Evolutionary conservation across 2,888 invertebrate genomes (phyloP).

Genomic region (Drosophila fungiperda): DNA sequence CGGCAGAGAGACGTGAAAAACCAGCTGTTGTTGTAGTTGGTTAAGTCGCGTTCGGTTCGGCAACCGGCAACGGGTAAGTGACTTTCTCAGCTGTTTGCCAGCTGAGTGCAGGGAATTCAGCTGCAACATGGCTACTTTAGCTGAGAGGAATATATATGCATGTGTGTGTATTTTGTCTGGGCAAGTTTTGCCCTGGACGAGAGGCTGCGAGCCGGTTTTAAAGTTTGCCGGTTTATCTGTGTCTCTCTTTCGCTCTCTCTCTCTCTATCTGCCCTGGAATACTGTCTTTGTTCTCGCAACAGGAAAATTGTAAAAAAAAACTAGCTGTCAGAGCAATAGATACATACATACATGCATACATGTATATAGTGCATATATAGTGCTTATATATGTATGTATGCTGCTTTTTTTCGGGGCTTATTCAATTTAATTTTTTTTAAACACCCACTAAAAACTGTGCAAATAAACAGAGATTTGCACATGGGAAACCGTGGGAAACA

Average conservation of each 20-base stretch:
- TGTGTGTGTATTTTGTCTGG: slow-evolving; percentile 30
- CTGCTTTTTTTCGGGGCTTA: slow-evolving; percentile 17
- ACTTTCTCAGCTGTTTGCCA: slow-evolving; percentile 68
- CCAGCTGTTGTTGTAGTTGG: slow-evolving; percentile 76
- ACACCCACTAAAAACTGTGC: slow-evolving; percentile 32
- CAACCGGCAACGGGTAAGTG: slow-evolving; percentile 39
- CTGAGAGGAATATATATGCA: slow-evolving; percentile 10
- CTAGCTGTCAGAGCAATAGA: slow-evolving; percentile 16
- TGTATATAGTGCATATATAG: background rate
- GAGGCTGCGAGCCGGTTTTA: slow-evolving; percentile 69
- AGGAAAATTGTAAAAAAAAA: slow-evolving; percentile 53
- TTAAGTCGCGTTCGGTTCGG: slow-evolving; percentile 44
- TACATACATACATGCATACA: background rate
- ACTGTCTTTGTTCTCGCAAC: slow-evolving; percentile 74
- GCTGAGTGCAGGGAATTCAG: slow-evolving; percentile 68
- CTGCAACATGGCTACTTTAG: slow-evolving; percentile 69
- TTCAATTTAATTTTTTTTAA: slow-evolving; percentile 32
- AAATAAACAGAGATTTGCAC: slow-evolving; percentile 56
- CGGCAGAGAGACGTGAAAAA: slow-evolving; percentile 32
- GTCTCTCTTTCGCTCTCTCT: slow-evolving; percentile 19
- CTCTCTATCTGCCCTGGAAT: slow-evolving; percentile 51
- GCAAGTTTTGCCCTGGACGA: slow-evolving; percentile 33
- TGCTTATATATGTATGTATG: background rate
- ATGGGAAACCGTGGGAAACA: slow-evolving; percentile 32
- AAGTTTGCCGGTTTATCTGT: slow-evolving; percentile 42